Conservation (phyloP, 2,888 invertebrate genomes). For the Scrobipalpa costella region DNA sequence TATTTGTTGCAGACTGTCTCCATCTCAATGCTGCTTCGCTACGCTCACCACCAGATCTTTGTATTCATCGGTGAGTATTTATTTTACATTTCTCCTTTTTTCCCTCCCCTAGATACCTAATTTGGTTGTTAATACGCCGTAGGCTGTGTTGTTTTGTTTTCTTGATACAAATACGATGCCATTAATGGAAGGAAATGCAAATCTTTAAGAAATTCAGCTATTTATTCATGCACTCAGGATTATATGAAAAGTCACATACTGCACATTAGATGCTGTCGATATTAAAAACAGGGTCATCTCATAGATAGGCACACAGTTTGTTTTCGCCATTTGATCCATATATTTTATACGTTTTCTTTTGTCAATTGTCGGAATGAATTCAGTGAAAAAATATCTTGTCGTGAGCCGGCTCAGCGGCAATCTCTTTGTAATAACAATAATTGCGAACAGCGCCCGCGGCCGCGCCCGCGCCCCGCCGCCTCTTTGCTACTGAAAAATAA, state of each 20-base stretch:
- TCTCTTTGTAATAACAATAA: constrained; percentile 80
- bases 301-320: too few relatives aligned
- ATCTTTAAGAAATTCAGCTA: too few relatives aligned
- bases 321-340: too few relatives aligned
- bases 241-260: too few relatives aligned
- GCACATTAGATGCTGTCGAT: too few relatives aligned
- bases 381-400: constrained; percentile 62
- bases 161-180: constrained; percentile 40
- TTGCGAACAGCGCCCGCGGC: constrained; percentile 57
- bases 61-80: constrained; percentile 95
- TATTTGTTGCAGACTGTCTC: constrained; percentile 94
- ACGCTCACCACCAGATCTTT: constrained; percentile 99
- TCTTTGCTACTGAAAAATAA: constrained; percentile 47
- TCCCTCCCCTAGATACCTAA: neutral
- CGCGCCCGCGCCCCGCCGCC: constrained; percentile 23
- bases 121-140: neutral
- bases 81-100: neutral
- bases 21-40: constrained; percentile 97
- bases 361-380: constrained; percentile 54
- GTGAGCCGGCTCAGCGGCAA: constrained; percentile 72
- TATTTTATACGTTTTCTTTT: too few relatives aligned
- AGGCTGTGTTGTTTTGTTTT: constrained; percentile 20
- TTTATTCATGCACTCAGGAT: too few relatives aligned
- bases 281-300: too few relatives aligned
- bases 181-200: constrained; percentile 43